Percentiles rank a stretch among this genome's conserved stretches.
These are phyloP conservation scores for Holotrichia oblita DNA, from an alignment of 1,140 invertebrate genomes.

Conservation along the genomic window DNA sequence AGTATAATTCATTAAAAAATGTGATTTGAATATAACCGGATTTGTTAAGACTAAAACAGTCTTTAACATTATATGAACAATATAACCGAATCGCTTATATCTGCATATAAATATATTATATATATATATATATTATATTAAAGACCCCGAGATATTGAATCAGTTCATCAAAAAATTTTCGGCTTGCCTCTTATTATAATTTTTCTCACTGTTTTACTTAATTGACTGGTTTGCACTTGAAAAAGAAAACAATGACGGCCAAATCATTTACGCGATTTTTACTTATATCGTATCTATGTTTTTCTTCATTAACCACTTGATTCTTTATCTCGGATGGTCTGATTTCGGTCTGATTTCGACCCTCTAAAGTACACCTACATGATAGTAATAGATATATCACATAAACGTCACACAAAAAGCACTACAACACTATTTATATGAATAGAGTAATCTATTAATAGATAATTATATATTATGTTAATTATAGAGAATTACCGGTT, in stretches of 20 bases:
- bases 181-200: not conserved
- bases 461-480: conserved; percentile 30
- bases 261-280: not conserved
- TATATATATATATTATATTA: conserved; percentile 45
- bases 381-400: conserved; percentile 62
- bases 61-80: conserved; percentile 7
- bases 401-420: conserved; percentile 64
- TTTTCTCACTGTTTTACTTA: conserved; percentile 10
- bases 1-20: too few species aligned
- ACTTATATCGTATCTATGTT: not conserved
- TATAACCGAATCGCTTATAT: conserved; percentile 43
- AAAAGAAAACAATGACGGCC: conserved; percentile 12
- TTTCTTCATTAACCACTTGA: conserved; percentile 9
- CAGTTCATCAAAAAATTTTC: conserved; percentile 33
- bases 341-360: conserved; percentile 37
- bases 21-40: too few species aligned
- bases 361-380: conserved; percentile 50
- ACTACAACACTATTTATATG: conserved; percentile 58
- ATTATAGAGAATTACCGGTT: conserved; percentile 51
- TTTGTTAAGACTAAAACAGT: too few species aligned
- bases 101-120: conserved; percentile 43
- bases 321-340: conserved; percentile 42
- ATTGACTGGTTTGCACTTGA: conserved; percentile 40
- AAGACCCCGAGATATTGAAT: conserved; percentile 45
- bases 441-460: conserved; percentile 48